Percentiles rank a stretch among this genome's conserved stretches.
Evolutionary conservation across 37 sponge, comb jelly and placozoan species (phyloP).

Genomic region (Corticium candelabrum): DNA sequence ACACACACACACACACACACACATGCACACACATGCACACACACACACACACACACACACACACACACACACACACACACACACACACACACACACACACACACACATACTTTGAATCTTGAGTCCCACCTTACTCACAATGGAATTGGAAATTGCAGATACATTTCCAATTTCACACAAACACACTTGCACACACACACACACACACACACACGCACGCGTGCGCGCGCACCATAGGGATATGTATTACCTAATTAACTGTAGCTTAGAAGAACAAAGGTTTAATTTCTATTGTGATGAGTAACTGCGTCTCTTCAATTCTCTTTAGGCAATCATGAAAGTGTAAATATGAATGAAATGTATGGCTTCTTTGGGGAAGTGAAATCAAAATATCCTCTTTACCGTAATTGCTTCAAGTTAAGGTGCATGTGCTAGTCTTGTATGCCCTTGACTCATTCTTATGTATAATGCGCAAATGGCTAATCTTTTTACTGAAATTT

Average conservation of each 20-base stretch:
- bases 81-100: not conserved
- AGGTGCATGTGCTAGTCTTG: not conserved
- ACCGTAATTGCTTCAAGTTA: not conserved
- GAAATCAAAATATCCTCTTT: slow-evolving; percentile 55
- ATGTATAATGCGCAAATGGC: slow-evolving; percentile 67
- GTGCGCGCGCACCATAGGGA: not conserved
- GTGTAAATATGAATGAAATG: slow-evolving; percentile 86
- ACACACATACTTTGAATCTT: too few species aligned
- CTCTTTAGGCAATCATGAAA: slow-evolving; percentile 91
- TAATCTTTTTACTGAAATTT: slow-evolving; percentile 91
- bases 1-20: too few species aligned
- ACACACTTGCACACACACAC: slow-evolving; percentile 17
- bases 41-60: too few species aligned
- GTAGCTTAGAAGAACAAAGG: not conserved
- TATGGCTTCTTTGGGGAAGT: slow-evolving; percentile 99
- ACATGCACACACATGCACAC: too few species aligned
- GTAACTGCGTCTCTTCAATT: not conserved
- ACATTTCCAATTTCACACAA: too few species aligned
- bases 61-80: not conserved
- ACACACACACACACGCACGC: slow-evolving; percentile 16
- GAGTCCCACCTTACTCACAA: too few species aligned
- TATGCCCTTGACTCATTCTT: not conserved
- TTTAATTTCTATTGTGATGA: not conserved
- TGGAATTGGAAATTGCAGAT: too few species aligned
- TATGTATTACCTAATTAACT: not conserved